Percentiles rank a stretch among this genome's conserved stretches.
Conservation (phyloP, 2,888 invertebrate genomes). For the Zygaena filipendulae region DNA sequence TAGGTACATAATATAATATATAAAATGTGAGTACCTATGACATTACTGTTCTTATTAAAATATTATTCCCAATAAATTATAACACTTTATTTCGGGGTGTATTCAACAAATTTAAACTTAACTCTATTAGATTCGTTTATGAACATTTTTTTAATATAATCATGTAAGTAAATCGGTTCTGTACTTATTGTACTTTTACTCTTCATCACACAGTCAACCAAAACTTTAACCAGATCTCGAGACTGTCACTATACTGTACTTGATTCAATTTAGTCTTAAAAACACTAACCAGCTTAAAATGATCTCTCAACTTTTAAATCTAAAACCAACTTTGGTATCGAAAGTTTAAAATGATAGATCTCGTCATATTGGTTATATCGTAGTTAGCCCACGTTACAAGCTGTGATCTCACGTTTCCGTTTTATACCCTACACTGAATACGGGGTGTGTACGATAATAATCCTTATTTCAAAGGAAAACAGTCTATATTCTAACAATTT, state of each 20-base stretch:
- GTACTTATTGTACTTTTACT: no score
- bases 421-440: constrained; percentile 41
- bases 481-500: constrained; percentile 20
- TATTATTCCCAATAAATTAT: no score
- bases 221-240: constrained; percentile 37
- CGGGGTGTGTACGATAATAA: constrained; percentile 22
- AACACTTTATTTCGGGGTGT: no score
- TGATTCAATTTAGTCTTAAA: constrained; percentile 64
- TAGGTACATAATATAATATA: no score
- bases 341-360: constrained; percentile 27
- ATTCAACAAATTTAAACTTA: no score
- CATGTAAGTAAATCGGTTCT: no score
- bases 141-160: no score
- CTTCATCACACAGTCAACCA: no score
- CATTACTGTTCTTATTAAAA: no score
- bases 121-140: no score
- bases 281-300: no score
- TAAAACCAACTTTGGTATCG: constrained; percentile 19
- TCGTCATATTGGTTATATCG: constrained; percentile 32
- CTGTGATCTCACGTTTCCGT: constrained; percentile 61
- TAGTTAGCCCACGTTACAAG: constrained; percentile 43
- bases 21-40: no score
- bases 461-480: constrained; percentile 22
- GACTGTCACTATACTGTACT: constrained; percentile 44
- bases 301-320: constrained; percentile 30